Base-by-base conservation (phyloP, 2,888 invertebrate genomes). In the Drosophila tanythrix region DNA sequence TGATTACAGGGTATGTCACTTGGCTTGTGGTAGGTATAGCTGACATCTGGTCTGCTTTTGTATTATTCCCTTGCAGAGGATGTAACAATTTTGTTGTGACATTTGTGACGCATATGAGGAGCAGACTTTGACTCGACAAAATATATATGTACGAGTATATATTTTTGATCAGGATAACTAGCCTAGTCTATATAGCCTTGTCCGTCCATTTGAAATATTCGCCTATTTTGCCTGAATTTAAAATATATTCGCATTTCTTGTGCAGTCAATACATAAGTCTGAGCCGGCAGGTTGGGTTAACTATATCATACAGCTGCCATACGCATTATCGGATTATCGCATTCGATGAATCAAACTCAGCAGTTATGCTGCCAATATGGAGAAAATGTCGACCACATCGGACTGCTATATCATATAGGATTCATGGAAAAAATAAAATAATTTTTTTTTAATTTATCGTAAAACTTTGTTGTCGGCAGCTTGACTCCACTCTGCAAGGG, bases 1-100 rank as follows among this genome's bases (percentile, higher is more conserved):
- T 18, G 11, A 5, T 43, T 48, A 27, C 40, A 78, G 70, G 66
- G 74, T 78, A 64, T 52, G 10, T 15, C 4, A 8, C 3, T 15
- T 33, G 21, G 4, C 4, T 7, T 27, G 7, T 4, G n/a, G 18
- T 50, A 38, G n/a, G 18, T 50, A 38, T 27, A 27, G n/a, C 8
- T 8, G 0, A 3, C 18, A 27, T 13, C 13, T 38, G 1, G 13
- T 3, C n/a, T 29, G 27, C 27, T 8, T 15, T 25, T n/a, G 10
- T 10, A 4, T 4, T 25, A 15, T 15, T 25, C 8, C 4, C 8
- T 25, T 15, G 15, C 3, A 21, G 46, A 15, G 13, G 2, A 8
- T 13, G 1, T 4, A 18, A 25, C 1, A 25, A 15, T 46, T 46
- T 25, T 3, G 46, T 25, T 25, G 7, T 46, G 13, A 21, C 7